Evolutionary conservation across 2,113 vertebrate genomes (phyloP).

Genomic region (Antechinus flavipes): DNA sequence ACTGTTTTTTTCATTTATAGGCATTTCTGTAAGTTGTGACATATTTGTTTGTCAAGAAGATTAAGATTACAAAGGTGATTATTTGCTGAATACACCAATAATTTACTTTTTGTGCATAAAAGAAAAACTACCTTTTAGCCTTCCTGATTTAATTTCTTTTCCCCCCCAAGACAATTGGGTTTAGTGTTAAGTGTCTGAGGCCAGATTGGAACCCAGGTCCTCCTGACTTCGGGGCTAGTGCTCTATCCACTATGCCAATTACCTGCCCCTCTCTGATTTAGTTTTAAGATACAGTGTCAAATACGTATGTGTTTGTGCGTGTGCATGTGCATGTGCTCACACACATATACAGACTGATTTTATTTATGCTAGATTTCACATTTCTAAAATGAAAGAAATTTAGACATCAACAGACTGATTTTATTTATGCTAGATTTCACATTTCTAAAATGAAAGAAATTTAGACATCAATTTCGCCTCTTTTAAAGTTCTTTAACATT

Average conservation of each 20-base stretch:
- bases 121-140: neutral
- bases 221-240: too few species aligned
- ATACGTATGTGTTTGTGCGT: neutral
- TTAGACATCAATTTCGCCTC: neutral
- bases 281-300: neutral
- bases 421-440: neutral
- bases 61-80: neutral
- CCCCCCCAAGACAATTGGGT: too few species aligned
- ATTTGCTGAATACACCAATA: neutral
- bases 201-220: too few species aligned
- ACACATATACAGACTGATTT: neutral
- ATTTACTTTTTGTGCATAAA: neutral
- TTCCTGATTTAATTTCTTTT: neutral
- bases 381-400: neutral
- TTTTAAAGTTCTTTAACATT: neutral
- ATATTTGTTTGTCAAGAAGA: neutral
- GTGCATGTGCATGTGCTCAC: neutral
- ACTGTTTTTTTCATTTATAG: neutral
- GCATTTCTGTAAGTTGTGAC: neutral
- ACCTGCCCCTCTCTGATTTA: too few species aligned
- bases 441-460: neutral
- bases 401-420: neutral
- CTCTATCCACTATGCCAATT: too few species aligned
- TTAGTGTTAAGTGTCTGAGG: too few species aligned
- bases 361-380: neutral